Conservation (phyloP, 2,113 vertebrate species). For the Turnix velox region DNA sequence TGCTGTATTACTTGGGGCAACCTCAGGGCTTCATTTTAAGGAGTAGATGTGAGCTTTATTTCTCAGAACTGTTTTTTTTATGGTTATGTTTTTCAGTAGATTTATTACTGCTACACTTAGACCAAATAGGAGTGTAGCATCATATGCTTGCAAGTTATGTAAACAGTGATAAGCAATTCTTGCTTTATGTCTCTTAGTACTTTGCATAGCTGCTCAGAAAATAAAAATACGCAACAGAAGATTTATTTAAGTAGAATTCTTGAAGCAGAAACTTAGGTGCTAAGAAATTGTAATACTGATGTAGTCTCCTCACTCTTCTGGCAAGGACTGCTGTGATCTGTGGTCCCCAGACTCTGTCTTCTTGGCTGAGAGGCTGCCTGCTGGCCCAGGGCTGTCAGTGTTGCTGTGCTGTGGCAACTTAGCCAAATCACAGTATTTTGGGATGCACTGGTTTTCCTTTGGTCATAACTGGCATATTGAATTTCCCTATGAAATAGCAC, state of each 20-base stretch:
- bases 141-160: neutral
- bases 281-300: neutral
- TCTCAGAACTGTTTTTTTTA: neutral
- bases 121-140: fast-evolving
- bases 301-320: neutral
- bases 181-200: neutral
- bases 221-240: neutral
- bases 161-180: neutral
- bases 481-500: neutral
- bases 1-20: neutral
- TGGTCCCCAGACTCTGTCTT: neutral
- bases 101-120: neutral
- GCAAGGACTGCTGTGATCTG: neutral
- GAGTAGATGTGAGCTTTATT: neutral
- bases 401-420: neutral
- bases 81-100: neutral
- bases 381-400: neutral
- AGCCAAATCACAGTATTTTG: neutral
- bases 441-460: neutral
- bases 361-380: neutral
- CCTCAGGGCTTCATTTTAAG: neutral
- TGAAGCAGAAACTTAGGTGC: neutral
- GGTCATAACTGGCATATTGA: neutral
- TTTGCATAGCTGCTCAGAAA: neutral
- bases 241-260: neutral